A percentile compares a stretch with the other conserved stretches of the same genome.
phyloP scores from a whole-genome alignment of 2,888 invertebrate species.

The Morinoia aosen region DNA sequence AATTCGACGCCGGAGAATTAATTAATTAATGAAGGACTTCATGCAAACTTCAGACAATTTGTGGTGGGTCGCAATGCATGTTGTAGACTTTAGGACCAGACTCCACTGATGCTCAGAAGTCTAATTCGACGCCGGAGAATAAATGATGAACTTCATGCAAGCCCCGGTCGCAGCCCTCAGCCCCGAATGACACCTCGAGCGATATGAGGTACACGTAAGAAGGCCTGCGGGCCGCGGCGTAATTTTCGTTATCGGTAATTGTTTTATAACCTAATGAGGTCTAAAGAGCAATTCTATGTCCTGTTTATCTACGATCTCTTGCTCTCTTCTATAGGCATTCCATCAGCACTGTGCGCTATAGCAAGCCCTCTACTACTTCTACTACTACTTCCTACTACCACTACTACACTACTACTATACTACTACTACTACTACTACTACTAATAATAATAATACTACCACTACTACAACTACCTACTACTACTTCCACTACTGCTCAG shows the following conservation, averaged over 20 bases:
- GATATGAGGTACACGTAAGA: neutral
- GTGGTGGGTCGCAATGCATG: too few relatives aligned
- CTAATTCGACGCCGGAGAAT: neutral
- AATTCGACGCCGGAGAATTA: too few relatives aligned
- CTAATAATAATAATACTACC: too few relatives aligned
- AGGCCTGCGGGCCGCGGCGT: neutral
- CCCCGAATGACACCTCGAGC: neutral
- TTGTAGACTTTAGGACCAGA: neutral
- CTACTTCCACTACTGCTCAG: too few relatives aligned
- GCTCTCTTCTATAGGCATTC: neutral
- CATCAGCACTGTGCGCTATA: too few relatives aligned
- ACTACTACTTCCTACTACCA: too few relatives aligned
- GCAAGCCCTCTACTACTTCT: too few relatives aligned
- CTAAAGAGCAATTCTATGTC: neutral
- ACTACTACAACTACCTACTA: too few relatives aligned
- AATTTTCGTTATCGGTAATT: conserved; percentile 3
- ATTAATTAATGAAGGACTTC: too few relatives aligned
- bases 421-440: too few relatives aligned
- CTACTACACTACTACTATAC: too few relatives aligned
- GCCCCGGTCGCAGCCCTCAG: neutral
- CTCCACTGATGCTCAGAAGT: neutral
- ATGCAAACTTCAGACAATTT: too few relatives aligned
- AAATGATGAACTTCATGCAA: neutral
- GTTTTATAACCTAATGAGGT: neutral
- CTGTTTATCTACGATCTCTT: neutral